phyloP scores from a whole-genome alignment of 1,140 invertebrate species.

The Notospermus geniculatus region DNA sequence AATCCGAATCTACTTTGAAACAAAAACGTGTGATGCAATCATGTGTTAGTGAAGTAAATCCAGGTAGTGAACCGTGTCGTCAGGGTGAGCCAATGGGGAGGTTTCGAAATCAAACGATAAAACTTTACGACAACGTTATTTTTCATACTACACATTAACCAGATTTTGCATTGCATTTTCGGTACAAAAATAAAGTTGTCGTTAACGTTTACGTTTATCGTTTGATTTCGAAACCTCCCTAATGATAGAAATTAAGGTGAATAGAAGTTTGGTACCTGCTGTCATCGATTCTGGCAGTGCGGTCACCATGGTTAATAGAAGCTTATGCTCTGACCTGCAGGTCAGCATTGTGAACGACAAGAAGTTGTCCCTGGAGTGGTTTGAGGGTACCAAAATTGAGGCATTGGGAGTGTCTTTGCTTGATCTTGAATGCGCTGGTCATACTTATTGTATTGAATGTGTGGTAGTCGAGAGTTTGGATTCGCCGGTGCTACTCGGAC shows the following conservation, averaged over 20 bases:
- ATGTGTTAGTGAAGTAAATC: background rate
- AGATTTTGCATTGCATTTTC: too few relatives aligned
- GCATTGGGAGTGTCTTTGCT: background rate
- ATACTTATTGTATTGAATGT: background rate
- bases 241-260: background rate
- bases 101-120: too few relatives aligned
- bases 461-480: background rate
- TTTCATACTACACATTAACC: too few relatives aligned
- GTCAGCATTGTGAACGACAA: background rate
- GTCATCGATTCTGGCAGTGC: background rate
- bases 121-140: too few relatives aligned
- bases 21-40: background rate
- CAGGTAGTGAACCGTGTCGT: background rate
- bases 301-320: background rate
- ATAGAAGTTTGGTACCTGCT: background rate
- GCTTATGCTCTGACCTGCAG: background rate
- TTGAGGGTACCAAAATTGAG: background rate
- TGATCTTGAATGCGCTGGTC: background rate
- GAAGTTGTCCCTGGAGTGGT: background rate
- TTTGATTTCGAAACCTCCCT: too few relatives aligned
- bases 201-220: too few relatives aligned
- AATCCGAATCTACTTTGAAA: background rate
- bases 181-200: too few relatives aligned
- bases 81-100: background rate
- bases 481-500: background rate